Evolutionary conservation across 2,113 vertebrate species (phyloP).

Genomic region (Dermatemys mawii): DNA sequence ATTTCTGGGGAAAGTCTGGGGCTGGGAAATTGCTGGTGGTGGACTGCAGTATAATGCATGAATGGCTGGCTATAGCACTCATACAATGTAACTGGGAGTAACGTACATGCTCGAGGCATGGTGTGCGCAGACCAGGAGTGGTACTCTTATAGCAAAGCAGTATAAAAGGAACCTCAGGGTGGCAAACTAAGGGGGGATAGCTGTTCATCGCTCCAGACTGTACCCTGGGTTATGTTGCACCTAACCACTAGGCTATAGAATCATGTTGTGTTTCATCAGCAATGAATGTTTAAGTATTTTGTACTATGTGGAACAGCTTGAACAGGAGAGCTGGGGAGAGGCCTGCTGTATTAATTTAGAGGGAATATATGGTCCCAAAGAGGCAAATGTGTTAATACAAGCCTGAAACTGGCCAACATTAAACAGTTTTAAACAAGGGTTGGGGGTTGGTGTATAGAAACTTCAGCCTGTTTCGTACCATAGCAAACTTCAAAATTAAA

Average conservation of each 20-base stretch:
- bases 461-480: background rate
- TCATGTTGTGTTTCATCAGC: background rate
- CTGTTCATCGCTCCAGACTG: too few species aligned
- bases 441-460: background rate
- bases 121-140: background rate
- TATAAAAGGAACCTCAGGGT: background rate
- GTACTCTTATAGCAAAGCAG: background rate
- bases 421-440: background rate
- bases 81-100: background rate
- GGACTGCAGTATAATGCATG: background rate
- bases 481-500: background rate
- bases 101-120: background rate
- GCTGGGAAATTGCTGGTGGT: background rate
- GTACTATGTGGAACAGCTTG: background rate
- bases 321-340: background rate
- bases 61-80: background rate
- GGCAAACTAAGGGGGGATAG: background rate
- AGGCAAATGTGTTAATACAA: background rate
- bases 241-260: background rate
- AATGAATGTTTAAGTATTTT: background rate
- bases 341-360: background rate
- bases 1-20: background rate
- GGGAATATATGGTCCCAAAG: background rate
- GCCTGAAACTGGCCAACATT: background rate
- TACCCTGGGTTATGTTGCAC: background rate